phyloP scores from a whole-genome alignment of 37 sponge, comb jelly and placozoan species.

The Ephydatia muelleri region DNA sequence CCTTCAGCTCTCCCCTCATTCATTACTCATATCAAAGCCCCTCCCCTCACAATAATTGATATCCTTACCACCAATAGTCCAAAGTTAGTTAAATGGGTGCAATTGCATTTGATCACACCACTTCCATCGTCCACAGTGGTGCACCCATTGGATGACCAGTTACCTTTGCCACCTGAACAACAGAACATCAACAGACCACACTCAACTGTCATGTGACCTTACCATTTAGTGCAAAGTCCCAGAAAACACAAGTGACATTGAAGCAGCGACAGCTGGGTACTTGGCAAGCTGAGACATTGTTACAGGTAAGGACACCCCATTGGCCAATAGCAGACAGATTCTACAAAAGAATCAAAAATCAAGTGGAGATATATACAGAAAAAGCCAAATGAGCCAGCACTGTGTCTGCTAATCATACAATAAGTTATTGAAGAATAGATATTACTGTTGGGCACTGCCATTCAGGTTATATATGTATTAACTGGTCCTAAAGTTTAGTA shows the following conservation, averaged over 20 bases:
- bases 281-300: neutral
- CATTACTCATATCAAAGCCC: no score
- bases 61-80: slow-evolving; percentile 66
- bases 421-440: no score
- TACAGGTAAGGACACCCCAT: neutral
- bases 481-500: no score
- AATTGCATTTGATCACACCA: slow-evolving; percentile 33
- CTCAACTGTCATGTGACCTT: neutral
- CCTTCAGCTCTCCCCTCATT: no score
- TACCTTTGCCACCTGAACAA: slow-evolving; percentile 23
- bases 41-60: no score
- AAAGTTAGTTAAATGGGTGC: slow-evolving; percentile 79
- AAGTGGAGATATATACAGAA: no score
- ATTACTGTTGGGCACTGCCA: no score
- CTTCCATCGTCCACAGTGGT: slow-evolving; percentile 1
- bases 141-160: slow-evolving; percentile 49
- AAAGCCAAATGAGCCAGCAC: no score
- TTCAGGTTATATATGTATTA: no score
- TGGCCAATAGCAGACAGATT: neutral
- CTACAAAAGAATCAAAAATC: neutral
- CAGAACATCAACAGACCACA: neutral
- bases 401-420: no score
- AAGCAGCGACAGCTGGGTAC: slow-evolving; percentile 10
- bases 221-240: slow-evolving; percentile 47
- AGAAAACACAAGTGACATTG: slow-evolving; percentile 49